Base-by-base conservation (phyloP, 2,797 vertebrate species). In the Myiotriccus ornatus region DNA sequence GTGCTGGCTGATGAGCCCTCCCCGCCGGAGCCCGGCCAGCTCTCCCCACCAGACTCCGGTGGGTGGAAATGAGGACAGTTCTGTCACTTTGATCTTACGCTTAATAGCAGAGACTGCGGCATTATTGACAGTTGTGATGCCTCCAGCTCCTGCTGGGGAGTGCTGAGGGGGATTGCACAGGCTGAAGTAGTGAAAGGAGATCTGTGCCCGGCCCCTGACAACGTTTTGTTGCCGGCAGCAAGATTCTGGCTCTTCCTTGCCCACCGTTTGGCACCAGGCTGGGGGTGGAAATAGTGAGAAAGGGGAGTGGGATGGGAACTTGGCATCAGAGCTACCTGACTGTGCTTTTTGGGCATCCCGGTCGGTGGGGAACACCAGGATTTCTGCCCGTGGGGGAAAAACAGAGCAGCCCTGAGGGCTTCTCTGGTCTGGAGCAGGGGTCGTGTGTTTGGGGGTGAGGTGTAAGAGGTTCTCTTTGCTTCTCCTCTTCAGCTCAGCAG, bases 51-150 rank as follows among this genome's bases (percentile, higher is more conserved):
- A 47, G 50, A 6, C 39, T 50, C 34, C 0, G 0, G 60, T 56
- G 81, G 86, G 50, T 84, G 67, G 92, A 69, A 82, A 76, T 0
- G 23, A 70, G 84, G 91, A 91, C 56, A 53, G 49, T 87, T 52
- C 75, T 87, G 84, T 59, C 87, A 22, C 73, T 85, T 63, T 30
- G 28, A 76, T 70, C 59, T 63, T 18, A 7, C 1, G 1, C 41
- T 79, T 47, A 47, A 47, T 10, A 64, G 55, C 9, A 46, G 53
- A 41, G 39, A 43, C 44, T 2, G 16, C 7, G 18, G 27, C 1
- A 0, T 70, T 76, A 56, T 25, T 14, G 14, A 78, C 2, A 41
- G 32, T 50, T 41, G 52, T 1, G 35, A 39, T 71, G 62, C 65
- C 79, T 83, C 68, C 39, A 44, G 53, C 7, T 55, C 19, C n/a